Evolutionary conservation across 2,113 vertebrate species (phyloP).

Genomic region (Seriola aureovittata): DNA sequence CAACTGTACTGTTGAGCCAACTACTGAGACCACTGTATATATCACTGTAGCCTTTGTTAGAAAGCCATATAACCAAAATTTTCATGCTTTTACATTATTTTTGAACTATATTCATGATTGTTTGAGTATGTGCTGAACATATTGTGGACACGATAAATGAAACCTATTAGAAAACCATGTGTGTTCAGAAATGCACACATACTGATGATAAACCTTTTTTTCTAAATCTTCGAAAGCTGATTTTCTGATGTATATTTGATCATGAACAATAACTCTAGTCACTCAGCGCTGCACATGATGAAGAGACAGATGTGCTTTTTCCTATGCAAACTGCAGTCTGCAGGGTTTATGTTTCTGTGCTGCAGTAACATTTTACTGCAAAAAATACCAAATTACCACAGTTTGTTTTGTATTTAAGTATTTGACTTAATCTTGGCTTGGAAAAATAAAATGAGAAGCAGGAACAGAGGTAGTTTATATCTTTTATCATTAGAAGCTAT

Average conservation of each 20-base stretch:
- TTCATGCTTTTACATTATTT: neutral
- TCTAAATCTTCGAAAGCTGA: neutral
- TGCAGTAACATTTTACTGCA: slow-evolving; percentile 74
- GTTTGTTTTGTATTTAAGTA: neutral
- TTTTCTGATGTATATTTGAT: neutral
- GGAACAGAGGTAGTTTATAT: slow-evolving; percentile 11
- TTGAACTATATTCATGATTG: neutral
- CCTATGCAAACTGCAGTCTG: neutral
- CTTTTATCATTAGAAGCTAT: slow-evolving; percentile 9
- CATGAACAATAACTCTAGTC: neutral
- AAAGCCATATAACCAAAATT: slow-evolving; percentile 22
- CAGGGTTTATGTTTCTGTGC: neutral
- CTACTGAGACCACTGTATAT: neutral
- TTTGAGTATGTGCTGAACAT: neutral
- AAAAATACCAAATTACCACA: neutral
- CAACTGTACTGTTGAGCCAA: neutral
- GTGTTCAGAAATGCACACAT: neutral
- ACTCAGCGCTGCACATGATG: neutral
- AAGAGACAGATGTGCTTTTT: neutral
- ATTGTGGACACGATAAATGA: neutral
- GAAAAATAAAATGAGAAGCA: neutral
- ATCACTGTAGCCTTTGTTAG: neutral
- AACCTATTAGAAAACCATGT: neutral
- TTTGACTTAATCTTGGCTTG: neutral
- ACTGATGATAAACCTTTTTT: neutral